Base-by-base conservation (phyloP, 2,113 vertebrate species). In the Noturus placidus region DNA sequence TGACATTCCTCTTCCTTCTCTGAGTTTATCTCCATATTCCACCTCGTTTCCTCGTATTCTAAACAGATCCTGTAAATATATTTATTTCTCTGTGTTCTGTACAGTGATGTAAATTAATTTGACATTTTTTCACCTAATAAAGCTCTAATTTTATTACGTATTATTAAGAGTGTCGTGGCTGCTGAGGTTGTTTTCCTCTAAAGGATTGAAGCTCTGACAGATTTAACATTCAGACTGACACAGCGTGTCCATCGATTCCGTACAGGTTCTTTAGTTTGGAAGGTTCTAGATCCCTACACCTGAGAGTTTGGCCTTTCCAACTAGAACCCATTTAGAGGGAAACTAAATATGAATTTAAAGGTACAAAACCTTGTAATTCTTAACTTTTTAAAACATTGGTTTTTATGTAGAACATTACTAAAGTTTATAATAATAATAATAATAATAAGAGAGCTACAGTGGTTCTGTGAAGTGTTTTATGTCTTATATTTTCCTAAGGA, bases 71-170 rank as follows among this genome's bases (percentile, higher is more conserved):
- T 89, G 70, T 89, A 90, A 88, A 90, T 89, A 89, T 92, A 92
- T 92, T 90, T 91, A 91, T 90, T 88, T 87, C 74, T 76, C 54
- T 35, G 27, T 87, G 19, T 76, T 9, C 13, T 87, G 78, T 83
- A 89, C 59, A 90, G 82, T 11, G 4, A 85, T 92, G 89, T 90
- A 90, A 91, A 88, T 90, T 87, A 89, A 83, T 79, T 85, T 79
- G 83, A 87, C 59, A 54, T 84, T 86, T 80, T 52, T 61, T 85
- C 81, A 86, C 76, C 67, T 72, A 90, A 87, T 91, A 92, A 91
- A 91, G 83, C 38, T 89, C 63, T 90, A 90, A 90, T 91, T 90
- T 91, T 90, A 82, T 67, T 79, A 88, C 3, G 30, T 50, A n/a
- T 27, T 52, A 1, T 59, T 38, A 38, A 42, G 2, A 85, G 4